phyloP scores from a whole-genome alignment of 2,797 vertebrate genomes.

The Sebastes matsubarae region DNA sequence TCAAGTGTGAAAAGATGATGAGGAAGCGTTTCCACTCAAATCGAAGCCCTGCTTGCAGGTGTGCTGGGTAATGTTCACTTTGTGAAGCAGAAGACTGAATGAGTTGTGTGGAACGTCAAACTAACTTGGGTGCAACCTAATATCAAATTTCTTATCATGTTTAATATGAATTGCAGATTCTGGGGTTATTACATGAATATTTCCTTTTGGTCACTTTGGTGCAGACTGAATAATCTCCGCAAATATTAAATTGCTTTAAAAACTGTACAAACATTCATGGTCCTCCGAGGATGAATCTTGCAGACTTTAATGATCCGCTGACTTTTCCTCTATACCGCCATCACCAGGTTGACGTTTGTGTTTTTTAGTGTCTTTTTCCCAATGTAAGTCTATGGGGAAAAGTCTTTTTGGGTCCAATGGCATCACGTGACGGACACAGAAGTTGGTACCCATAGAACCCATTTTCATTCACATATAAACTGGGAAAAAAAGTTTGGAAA shows the following conservation, averaged over 20 bases:
- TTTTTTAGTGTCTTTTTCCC: no score
- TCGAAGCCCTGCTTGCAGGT: background rate
- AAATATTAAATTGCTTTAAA: background rate
- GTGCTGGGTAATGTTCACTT: constrained; percentile 21
- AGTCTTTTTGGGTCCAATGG: background rate
- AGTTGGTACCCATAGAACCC: background rate
- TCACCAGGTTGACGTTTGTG: background rate
- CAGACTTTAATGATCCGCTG: background rate
- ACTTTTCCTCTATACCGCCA: background rate
- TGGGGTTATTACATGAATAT: background rate
- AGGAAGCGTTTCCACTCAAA: constrained; percentile 51
- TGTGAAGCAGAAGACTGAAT: background rate
- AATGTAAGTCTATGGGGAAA: no score
- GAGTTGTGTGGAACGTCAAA: background rate
- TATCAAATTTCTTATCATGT: background rate
- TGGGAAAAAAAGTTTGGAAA: no score
- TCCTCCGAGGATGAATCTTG: background rate
- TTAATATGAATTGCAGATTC: background rate
- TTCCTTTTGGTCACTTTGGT: background rate
- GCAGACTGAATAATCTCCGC: background rate
- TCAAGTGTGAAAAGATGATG: constrained; percentile 26
- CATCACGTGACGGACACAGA: background rate
- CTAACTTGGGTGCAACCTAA: background rate
- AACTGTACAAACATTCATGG: background rate
- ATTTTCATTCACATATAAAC: no score